Percentiles rank a stretch among this genome's conserved stretches.
These are phyloP conservation scores for Malacosoma neustria DNA, from an alignment of 2,888 invertebrate genomes.

Conservation along the genomic window DNA sequence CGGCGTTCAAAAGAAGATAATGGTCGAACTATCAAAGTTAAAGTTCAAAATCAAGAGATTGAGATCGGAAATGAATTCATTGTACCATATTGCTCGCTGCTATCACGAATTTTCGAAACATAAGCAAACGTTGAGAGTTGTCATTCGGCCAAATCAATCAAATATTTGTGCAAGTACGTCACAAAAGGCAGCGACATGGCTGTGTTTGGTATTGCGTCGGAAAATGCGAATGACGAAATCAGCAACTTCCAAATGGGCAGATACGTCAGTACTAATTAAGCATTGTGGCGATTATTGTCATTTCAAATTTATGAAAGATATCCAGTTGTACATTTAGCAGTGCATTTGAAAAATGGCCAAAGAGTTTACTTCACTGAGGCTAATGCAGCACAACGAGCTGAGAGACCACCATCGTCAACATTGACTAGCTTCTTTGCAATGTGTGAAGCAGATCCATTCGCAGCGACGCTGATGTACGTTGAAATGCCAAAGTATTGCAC, in stretches of 20 bases:
- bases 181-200: conserved; percentile 43
- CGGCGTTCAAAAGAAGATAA: conserved; percentile 16
- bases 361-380: conserved; percentile 13
- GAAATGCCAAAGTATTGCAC: conserved; percentile 25
- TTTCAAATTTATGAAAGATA: conserved; percentile 16
- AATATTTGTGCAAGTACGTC: conserved; percentile 32
- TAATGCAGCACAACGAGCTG: conserved; percentile 14
- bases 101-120: conserved; percentile 14
- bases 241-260: conserved; percentile 19
- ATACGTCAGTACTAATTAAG: conserved; percentile 20
- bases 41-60: conserved; percentile 14
- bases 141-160: conserved; percentile 16
- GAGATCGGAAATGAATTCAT: conserved; percentile 14
- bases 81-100: conserved; percentile 15
- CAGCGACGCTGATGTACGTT: conserved; percentile 25
- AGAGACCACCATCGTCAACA: conserved; percentile 16
- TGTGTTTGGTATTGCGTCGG: conserved; percentile 21
- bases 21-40: conserved; percentile 13
- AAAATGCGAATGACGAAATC: conserved; percentile 21
- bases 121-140: conserved; percentile 17
- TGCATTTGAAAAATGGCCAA: conserved; percentile 2
- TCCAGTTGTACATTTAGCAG: conserved; percentile 13
- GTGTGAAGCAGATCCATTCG: conserved; percentile 18
- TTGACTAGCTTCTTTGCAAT: conserved; percentile 15
- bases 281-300: conserved; percentile 18